Base-by-base conservation (phyloP, 2,797 vertebrate genomes). In the Astyanax mexicanus region DNA sequence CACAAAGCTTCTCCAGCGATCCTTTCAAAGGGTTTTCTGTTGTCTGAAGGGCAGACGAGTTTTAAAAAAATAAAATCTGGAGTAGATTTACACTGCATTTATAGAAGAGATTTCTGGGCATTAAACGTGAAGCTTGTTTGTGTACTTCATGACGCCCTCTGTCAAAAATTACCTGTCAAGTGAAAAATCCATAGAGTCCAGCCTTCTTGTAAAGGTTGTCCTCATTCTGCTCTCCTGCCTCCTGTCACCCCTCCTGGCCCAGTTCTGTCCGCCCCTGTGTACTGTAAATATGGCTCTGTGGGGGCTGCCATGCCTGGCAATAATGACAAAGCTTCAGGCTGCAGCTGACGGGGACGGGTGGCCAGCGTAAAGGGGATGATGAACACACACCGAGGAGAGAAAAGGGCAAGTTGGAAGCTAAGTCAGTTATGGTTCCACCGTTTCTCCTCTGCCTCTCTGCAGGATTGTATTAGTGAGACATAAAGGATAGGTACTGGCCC, bases 311-410 rank as follows among this genome's bases (percentile, higher is more conserved):
- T 74, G 69, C 35, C 58, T 64, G 57, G 76, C 60, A 80, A 77
- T 81, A 80, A 89, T 83, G 84, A 84, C 76, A 70, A 80, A 78
- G 71, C 87, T 85, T 51, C 68, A 85, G 82, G 85, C 80, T 67
- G 78, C 74, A 51, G 17, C 75, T 83, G 84, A 84, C 84, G 73
- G 86, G 75, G 58, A 83, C 71, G 81, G 83, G 79, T 52, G 11
- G 49, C 38, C n/a, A 25, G 40, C 25, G 29, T 67, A 68, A n/a
- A 75, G 55, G 73, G 49, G 57, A 68, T 82, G 86, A 87, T 90
- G 88, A 92, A 91, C 86, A 88, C 67, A 69, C 79, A 65, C 71
- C 77, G 75, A 84, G 81, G 72, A 80, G 67, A 84, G 85, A 69
- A 90, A 89, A 87, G 74, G 83, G 78, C 72, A 81, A 77, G 64